Percentiles rank a stretch among this genome's conserved stretches.
These are phyloP conservation scores for Chrysocyon brachyurus DNA, from an alignment of 2,797 vertebrate genomes.

Conservation along the genomic window DNA sequence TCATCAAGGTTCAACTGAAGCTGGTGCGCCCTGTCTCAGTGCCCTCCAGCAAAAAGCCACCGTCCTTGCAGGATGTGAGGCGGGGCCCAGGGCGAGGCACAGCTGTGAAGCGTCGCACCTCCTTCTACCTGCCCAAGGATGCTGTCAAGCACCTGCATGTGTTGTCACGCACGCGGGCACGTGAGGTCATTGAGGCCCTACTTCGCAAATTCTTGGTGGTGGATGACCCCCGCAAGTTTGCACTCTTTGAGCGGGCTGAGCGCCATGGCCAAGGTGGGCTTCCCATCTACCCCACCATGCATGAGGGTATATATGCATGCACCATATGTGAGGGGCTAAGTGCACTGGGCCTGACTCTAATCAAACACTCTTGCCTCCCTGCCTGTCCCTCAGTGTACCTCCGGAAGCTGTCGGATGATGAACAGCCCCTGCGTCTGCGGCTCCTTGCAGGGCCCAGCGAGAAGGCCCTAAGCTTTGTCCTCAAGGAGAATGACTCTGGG, in stretches of 20 bases:
- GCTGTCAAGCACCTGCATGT: slow-evolving; percentile 97
- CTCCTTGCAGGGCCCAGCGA: slow-evolving; percentile 96
- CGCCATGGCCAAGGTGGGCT: slow-evolving; percentile 94
- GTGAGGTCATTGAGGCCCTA: slow-evolving; percentile 96
- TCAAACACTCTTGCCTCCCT: not conserved
- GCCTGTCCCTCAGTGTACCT: slow-evolving; percentile 90
- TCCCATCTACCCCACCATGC: not conserved
- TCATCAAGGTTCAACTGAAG: slow-evolving; percentile 98
- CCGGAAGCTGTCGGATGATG: slow-evolving; percentile 93
- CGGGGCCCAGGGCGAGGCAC: slow-evolving; percentile 78
- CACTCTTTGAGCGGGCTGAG: slow-evolving; percentile 95
- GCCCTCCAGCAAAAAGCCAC: slow-evolving; percentile 90
- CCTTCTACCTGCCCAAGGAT: slow-evolving; percentile 98
- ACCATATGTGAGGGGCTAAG: not conserved
- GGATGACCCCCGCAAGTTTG: slow-evolving; percentile 97
- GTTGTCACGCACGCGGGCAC: slow-evolving; percentile 93
- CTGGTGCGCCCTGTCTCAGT: slow-evolving; percentile 95
- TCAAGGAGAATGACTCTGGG: slow-evolving; percentile 97
- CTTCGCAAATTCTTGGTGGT: slow-evolving; percentile 97
- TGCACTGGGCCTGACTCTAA: not conserved
- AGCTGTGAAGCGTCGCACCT: slow-evolving; percentile 92
- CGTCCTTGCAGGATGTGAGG: slow-evolving; percentile 87
- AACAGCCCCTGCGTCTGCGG: slow-evolving; percentile 93
- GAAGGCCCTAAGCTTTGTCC: slow-evolving; percentile 93
- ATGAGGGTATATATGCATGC: not conserved